A percentile compares a stretch with the other conserved stretches of the same genome.
Evolutionary conservation across 35 echinoderm and acorn worm genomes (phyloP).

Genomic region (Heliocidaris tuberculata): DNA sequence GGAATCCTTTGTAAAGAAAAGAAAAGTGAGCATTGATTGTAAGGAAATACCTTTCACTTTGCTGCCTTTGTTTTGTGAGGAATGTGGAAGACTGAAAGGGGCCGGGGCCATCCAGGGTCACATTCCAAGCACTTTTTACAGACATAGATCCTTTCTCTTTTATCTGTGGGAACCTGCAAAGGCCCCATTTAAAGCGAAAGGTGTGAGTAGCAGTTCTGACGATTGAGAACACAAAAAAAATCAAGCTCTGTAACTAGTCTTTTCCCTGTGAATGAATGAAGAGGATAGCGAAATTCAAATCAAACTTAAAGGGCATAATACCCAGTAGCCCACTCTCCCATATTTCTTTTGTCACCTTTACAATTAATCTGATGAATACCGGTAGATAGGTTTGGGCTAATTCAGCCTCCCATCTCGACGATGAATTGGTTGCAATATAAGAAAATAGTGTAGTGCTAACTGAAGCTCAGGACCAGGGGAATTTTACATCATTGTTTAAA

Average conservation of each 20-base stretch:
- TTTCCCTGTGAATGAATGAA: background rate
- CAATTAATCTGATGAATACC: background rate
- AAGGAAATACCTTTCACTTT: slow-evolving; percentile 1
- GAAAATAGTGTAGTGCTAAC: background rate
- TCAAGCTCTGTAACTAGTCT: background rate
- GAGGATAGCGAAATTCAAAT: background rate
- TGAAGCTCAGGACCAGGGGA: no score
- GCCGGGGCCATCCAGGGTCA: slow-evolving; percentile 24
- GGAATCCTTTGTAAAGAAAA: background rate
- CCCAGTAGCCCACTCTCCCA: background rate
- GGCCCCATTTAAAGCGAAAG: background rate
- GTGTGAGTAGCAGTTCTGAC: background rate
- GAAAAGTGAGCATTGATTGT: slow-evolving; percentile 35
- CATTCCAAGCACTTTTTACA: slow-evolving; percentile 22
- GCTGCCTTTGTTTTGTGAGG: slow-evolving; percentile 21
- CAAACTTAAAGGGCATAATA: background rate
- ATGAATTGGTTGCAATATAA: background rate
- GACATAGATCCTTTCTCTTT: background rate
- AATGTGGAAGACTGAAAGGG: slow-evolving; percentile 19
- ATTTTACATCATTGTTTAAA: background rate
- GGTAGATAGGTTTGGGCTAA: background rate
- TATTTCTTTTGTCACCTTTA: background rate
- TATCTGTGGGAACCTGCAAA: background rate
- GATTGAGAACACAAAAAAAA: background rate
- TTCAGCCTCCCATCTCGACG: background rate